phyloP scores from a whole-genome alignment of 2,113 vertebrate genomes.

The Pogonocichla stellata region DNA sequence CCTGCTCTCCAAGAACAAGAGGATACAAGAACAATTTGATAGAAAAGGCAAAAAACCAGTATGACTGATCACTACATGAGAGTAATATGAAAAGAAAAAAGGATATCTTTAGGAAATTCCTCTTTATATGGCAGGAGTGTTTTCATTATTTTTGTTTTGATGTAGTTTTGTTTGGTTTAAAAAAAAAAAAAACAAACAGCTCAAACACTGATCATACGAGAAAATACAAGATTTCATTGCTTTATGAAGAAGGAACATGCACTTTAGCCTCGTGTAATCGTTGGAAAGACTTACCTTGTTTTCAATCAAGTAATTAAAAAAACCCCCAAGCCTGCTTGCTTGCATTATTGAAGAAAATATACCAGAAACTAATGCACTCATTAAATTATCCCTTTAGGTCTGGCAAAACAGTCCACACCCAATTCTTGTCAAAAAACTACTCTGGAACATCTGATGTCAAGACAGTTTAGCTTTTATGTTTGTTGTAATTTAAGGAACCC shows the following conservation, averaged over 20 bases:
- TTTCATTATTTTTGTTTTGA: neutral
- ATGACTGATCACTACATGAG: neutral
- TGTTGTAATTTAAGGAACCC: neutral
- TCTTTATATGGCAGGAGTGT: neutral
- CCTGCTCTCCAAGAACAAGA: neutral
- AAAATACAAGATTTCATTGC: neutral
- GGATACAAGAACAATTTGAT: neutral
- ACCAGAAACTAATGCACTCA: neutral
- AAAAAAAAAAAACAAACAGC: neutral
- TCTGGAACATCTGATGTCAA: neutral
- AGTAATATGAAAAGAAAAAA: neutral
- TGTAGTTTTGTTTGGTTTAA: neutral
- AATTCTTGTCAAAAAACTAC: neutral
- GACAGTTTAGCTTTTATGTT: neutral
- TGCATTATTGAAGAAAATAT: neutral
- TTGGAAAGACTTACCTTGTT: neutral
- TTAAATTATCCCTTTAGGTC: neutral
- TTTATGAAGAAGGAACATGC: neutral
- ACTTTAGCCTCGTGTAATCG: neutral
- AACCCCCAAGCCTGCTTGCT: neutral
- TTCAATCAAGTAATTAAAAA: neutral
- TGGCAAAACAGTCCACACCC: neutral
- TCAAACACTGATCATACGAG: neutral
- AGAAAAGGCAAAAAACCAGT: neutral
- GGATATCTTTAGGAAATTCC: neutral